Conservation (phyloP, 2,797 vertebrate species). For the Myotis pilosus region DNA sequence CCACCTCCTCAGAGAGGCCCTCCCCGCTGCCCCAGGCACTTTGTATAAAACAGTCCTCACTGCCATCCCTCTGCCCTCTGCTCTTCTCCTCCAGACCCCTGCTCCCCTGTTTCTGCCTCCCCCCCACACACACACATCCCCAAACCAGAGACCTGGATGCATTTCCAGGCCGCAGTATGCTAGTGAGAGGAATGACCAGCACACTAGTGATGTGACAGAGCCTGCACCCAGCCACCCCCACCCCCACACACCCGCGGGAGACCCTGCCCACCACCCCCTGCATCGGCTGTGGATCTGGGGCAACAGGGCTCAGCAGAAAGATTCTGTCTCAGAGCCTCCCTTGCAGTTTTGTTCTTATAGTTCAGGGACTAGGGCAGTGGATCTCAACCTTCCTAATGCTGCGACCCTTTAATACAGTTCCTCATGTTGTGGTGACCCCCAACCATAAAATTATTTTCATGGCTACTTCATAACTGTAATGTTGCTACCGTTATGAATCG, state of each 20-base stretch:
- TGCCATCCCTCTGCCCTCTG: neutral
- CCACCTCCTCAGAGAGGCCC: neutral
- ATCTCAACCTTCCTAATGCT: too few species aligned
- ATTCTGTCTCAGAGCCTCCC: neutral
- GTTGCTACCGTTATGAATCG: too few species aligned
- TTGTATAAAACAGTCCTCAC: neutral
- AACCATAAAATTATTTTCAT: too few species aligned
- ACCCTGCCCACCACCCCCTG: neutral
- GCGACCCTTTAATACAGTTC: too few species aligned
- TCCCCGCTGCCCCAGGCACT: neutral
- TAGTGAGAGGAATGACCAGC: fast-evolving
- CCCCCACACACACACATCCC: too few species aligned
- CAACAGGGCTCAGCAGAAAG: neutral
- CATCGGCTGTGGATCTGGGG: neutral
- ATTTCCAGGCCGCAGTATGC: neutral
- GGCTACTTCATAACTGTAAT: too few species aligned
- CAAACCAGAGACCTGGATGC: neutral
- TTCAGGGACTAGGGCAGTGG: neutral
- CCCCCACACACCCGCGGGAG: fast-evolving
- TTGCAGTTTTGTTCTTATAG: neutral
- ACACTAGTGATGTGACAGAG: neutral
- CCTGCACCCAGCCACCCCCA: neutral
- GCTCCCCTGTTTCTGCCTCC: fast-evolving
- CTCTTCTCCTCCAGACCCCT: neutral
- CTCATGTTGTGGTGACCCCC: too few species aligned